A percentile compares a stretch with the other conserved stretches of the same genome.
Evolutionary conservation across 2,888 invertebrate genomes (phyloP).

Genomic region (Amaurobius ferox): DNA sequence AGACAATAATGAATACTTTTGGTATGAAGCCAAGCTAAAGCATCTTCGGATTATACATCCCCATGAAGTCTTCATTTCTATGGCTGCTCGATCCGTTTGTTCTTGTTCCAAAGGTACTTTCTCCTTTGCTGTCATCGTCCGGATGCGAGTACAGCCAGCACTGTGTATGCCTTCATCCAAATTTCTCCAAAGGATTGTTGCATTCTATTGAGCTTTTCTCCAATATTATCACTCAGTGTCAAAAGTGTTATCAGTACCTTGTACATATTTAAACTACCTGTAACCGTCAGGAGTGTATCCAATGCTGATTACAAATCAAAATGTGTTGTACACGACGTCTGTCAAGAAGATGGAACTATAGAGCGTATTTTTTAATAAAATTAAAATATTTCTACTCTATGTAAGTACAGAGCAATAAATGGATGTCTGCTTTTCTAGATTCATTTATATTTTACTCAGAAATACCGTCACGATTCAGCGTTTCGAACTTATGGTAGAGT

Average conservation of each 20-base stretch:
- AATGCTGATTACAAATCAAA: slow-evolving; percentile 12
- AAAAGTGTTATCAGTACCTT: background rate
- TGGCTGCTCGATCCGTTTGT: no score
- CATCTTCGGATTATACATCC: no score
- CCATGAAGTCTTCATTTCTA: no score
- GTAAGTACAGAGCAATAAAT: slow-evolving; percentile 9
- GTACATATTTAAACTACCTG: background rate
- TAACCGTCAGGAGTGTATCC: background rate
- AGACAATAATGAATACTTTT: no score
- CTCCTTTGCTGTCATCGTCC: no score
- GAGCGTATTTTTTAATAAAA: slow-evolving; percentile 16
- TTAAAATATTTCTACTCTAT: slow-evolving; percentile 5
- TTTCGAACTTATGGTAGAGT: no score
- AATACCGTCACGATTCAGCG: no score
- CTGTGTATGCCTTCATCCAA: no score
- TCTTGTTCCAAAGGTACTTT: no score
- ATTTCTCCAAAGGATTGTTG: background rate
- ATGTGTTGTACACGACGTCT: background rate
- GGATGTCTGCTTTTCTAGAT: background rate
- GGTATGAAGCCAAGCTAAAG: no score
- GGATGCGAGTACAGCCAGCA: no score
- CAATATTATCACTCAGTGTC: background rate
- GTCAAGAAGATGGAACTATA: background rate
- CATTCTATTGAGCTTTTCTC: background rate
- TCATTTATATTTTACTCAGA: background rate